Percentiles rank a stretch among this genome's conserved stretches.
Evolutionary conservation across 2,797 vertebrate species (phyloP).

Genomic region (Rhynchotus rufescens): DNA sequence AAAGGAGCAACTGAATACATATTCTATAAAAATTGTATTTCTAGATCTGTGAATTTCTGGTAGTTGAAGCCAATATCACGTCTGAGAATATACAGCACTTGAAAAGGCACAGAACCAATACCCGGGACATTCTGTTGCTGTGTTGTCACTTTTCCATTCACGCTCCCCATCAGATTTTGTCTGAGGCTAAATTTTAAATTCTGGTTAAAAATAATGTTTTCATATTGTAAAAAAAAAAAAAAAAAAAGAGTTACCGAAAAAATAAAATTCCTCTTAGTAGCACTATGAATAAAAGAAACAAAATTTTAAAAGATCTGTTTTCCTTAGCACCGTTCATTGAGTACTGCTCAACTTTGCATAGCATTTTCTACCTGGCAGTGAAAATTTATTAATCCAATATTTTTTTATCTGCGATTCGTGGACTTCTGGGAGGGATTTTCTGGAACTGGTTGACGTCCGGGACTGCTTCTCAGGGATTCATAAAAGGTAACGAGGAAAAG

Average conservation of each 20-base stretch:
- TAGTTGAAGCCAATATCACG: not conserved
- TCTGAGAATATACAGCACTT: not conserved
- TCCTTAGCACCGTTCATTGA: not conserved
- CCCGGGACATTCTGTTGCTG: not conserved
- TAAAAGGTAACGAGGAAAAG: not conserved
- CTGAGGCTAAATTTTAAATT: not conserved
- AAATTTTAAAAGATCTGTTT: not conserved
- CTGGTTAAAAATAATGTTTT: not conserved
- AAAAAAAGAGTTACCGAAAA: not conserved
- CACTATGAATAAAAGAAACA: not conserved
- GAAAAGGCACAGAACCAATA: not conserved
- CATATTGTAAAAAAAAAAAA: not conserved
- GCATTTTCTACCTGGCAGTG: not conserved
- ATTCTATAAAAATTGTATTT: conserved; percentile 4
- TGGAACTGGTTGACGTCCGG: not conserved
- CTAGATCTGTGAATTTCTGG: conserved; percentile 1
- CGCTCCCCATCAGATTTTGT: not conserved
- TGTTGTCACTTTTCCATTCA: not conserved
- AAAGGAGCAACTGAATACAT: conserved; percentile 18
- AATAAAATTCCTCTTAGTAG: not conserved
- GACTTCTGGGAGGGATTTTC: not conserved
- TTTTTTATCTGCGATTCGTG: not conserved
- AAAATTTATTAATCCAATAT: not conserved
- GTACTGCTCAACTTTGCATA: not conserved
- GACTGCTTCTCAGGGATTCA: not conserved